Base-by-base conservation (phyloP, 2,797 vertebrate species). In the Melopsittacus undulatus region DNA sequence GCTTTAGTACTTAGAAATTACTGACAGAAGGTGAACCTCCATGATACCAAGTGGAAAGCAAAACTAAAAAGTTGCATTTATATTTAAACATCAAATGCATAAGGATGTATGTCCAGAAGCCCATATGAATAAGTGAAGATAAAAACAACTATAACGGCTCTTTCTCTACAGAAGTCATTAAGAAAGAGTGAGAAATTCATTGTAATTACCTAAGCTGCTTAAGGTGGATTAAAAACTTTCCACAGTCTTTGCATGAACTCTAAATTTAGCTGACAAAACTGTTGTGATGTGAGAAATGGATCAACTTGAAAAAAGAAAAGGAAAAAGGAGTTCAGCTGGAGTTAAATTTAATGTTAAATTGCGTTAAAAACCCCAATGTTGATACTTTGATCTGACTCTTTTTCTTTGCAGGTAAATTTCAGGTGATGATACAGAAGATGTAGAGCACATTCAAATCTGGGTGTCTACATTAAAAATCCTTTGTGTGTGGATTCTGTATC, bases 361-460 rank as follows among this genome's bases (percentile, higher is more conserved):
- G 57, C 34, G 36, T 36, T 17, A 59, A 36, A 59, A 59, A 57
- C 59, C 17, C 43, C 23, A 34, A n/a, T n/a, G 27, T 38, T 80
- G 66, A 62, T 72, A 30, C 69, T 89, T 49, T 69, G 43, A 67
- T 54, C 43, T 54, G 40, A 84, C 42, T 88, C 27, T 83, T 83
- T 89, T 93, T 76, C 87, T 91, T 97, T 77, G 66, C 96, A 98
- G 98, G 98, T 95, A 98, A 98, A 98, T 98, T 98, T 97, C 98
- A 98, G 87, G 98, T 98, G 96, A 98, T 98, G 98, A 98, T 98
- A 97, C 98, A 98, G 98, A 98, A 98, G 97, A 97, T 98, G 67
- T 98, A 98, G 87, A 96, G 80, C 54, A 87, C 36, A 40, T 83
- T 92, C 68, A 87, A 69, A 95, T 95, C 46, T 67, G 59, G 19